Conservation (phyloP, 2,888 invertebrate species). For the Catonia carolina region DNA sequence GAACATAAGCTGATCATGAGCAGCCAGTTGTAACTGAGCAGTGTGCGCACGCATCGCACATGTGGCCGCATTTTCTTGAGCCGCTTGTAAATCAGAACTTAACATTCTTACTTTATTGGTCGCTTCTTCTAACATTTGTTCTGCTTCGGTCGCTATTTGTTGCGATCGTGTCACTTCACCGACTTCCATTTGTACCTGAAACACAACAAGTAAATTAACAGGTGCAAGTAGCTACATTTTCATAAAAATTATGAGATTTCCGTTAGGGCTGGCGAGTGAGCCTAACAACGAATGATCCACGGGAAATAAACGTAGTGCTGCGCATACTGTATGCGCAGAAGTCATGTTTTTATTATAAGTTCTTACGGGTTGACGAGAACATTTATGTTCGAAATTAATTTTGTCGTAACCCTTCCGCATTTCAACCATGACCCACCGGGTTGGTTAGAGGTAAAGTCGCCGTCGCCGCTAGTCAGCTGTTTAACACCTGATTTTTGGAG, state of each 20-base stretch:
- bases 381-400: no score
- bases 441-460: no score
- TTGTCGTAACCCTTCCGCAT: no score
- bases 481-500: no score
- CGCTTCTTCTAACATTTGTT: slow-evolving; percentile 41
- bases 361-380: no score
- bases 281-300: no score
- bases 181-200: slow-evolving; percentile 42
- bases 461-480: no score
- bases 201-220: neutral
- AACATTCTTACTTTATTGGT: slow-evolving; percentile 42
- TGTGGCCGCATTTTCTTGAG: slow-evolving; percentile 43
- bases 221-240: neutral
- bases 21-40: slow-evolving; percentile 43
- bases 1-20: slow-evolving; percentile 43
- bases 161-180: slow-evolving; percentile 42
- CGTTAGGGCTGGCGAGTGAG: no score
- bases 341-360: no score
- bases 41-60: slow-evolving; percentile 43
- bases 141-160: slow-evolving; percentile 41
- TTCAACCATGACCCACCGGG: no score
- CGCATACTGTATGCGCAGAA: no score
- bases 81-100: slow-evolving; percentile 41
- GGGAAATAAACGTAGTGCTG: no score
- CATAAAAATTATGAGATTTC: neutral